Evolutionary conservation across 2,113 vertebrate genomes (phyloP), one percentile per base, ranked within the genome.

Genomic region (Danionella cerebrum): DNA sequence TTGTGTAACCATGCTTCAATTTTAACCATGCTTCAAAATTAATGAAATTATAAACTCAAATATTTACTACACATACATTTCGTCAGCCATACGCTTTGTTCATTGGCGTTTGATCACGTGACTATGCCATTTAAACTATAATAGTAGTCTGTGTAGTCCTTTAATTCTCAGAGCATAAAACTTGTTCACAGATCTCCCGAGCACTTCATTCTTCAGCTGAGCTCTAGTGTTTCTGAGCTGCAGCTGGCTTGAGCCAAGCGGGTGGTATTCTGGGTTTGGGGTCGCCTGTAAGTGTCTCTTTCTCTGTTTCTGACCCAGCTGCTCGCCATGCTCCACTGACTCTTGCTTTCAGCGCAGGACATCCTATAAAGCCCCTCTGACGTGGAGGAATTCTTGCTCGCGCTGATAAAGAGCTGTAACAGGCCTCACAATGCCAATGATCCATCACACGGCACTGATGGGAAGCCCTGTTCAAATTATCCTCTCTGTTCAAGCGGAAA

Each of bases 341-440:
- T 75, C 71, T 79, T 86, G 79, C 73, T 83, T 82, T 84, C 75
- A 83, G 63, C 72, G 78, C 80, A 27, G 72, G 85, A 83, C 81
- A 55, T 71, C 76, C 16, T 38, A 79, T 82, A 82, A 73, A 79
- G 77, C 83, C 79, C 80, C 76, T 83, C 84, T 65, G 79, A 85
- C 74, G 36, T 10, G 4, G 13, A 73, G 79, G 78, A 83, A 86
- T 87, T 81, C 68, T 65, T 67, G 59, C 36, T 39, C 75, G 75
- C 75, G 64, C 65, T 57, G 75, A 81, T 76, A 71, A 83, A 75
- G 73, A 74, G 80, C 67, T 62, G 69, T n/a, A 31, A 21, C 13
- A 22, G 63, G 66, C 71, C 55, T 66, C 70, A 63, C 59, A 39
- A 19, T 22, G 1, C 50, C 47, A 73, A 19, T 67, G 42, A 67